phyloP scores from a whole-genome alignment of 2,113 vertebrate species.

The Caracal caracal region DNA sequence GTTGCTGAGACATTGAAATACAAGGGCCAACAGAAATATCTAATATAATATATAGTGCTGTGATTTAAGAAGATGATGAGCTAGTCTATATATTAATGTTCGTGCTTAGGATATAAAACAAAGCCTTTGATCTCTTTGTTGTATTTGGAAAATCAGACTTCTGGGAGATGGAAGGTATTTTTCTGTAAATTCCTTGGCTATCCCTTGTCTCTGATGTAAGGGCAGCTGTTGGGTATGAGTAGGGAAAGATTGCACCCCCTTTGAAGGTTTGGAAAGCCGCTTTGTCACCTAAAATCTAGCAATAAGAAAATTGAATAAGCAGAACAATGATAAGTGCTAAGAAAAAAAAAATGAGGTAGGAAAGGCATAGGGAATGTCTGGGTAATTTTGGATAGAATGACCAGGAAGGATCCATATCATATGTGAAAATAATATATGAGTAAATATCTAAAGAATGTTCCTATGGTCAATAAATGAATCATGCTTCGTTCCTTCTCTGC shows the following conservation, averaged over 20 bases:
- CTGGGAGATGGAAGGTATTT: neutral
- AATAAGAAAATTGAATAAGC: neutral
- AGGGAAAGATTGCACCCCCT: neutral
- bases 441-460: neutral
- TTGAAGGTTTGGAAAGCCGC: neutral
- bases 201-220: neutral
- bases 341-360: neutral
- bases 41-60: constrained; percentile 42
- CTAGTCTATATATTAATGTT: constrained; percentile 53
- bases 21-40: constrained; percentile 50
- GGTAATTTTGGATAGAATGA: neutral
- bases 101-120: neutral
- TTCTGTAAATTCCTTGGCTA: neutral
- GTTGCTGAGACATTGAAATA: constrained; percentile 76
- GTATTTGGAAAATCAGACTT: neutral
- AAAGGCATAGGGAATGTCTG: neutral
- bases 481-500: neutral
- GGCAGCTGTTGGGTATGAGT: neutral
- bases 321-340: neutral
- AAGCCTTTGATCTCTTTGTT: constrained; percentile 34
- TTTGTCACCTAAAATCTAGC: neutral
- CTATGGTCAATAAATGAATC: neutral
- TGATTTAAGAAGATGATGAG: constrained; percentile 64
- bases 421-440: neutral
- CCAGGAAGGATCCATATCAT: neutral